Conservation (phyloP, 2,113 vertebrate species). For the Lanius collurio region DNA sequence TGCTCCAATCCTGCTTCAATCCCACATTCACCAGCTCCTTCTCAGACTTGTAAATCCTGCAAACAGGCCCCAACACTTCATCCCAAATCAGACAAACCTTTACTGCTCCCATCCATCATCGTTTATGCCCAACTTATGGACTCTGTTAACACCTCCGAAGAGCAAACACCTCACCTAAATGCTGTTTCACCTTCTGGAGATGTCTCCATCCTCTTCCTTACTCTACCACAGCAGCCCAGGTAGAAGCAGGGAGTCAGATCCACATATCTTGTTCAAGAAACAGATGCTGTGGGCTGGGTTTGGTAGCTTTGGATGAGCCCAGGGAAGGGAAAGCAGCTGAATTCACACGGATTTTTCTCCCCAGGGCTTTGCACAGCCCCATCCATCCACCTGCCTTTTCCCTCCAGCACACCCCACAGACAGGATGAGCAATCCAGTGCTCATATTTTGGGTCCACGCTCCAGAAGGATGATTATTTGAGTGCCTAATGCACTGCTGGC, state of each 20-base stretch:
- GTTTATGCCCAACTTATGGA: neutral
- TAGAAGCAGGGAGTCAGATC: neutral
- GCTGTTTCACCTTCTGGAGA: neutral
- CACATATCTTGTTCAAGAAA: neutral
- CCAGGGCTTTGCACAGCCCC: neutral
- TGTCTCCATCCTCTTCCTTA: neutral
- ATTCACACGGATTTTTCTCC: neutral
- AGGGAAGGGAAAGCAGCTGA: neutral
- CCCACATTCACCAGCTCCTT: neutral
- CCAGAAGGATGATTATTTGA: neutral
- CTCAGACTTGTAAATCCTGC: fast-evolving
- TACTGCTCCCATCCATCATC: fast-evolving
- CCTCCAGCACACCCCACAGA: neutral
- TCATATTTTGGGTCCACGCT: neutral
- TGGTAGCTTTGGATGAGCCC: neutral
- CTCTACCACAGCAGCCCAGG: fast-evolving
- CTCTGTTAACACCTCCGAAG: neutral
- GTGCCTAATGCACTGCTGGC: neutral
- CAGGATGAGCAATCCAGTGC: fast-evolving
- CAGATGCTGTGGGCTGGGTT: neutral
- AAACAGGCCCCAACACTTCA: fast-evolving
- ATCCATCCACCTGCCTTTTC: neutral
- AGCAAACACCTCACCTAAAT: neutral
- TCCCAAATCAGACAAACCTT: neutral
- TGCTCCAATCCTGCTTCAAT: neutral